Percentiles rank a stretch among this genome's conserved stretches.
Evolutionary conservation across 2,888 invertebrate species (phyloP).

Genomic region (Celastrina argiolus): DNA sequence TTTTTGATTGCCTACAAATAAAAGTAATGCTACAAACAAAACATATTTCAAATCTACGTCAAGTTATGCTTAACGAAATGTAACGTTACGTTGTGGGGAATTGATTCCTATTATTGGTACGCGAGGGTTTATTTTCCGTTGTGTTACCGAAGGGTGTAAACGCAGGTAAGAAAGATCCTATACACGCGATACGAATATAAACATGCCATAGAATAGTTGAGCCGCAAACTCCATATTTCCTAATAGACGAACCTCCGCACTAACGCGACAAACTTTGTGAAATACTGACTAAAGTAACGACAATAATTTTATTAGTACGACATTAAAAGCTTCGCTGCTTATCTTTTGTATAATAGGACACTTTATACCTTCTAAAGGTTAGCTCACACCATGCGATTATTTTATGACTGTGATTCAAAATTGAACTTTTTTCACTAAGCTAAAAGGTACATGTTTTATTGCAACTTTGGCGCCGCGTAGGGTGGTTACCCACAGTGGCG

Average conservation of each 20-base stretch:
- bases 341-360: not conserved
- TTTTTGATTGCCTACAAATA: conserved; percentile 46
- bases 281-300: conserved; percentile 33
- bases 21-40: conserved; percentile 43
- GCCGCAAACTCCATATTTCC: conserved; percentile 58
- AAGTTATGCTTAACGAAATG: conserved; percentile 52
- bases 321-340: conserved; percentile 18
- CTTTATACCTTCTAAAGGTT: not conserved
- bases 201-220: conserved; percentile 41
- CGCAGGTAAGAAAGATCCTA: conserved; percentile 37
- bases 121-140: conserved; percentile 46
- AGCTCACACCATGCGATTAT: too few species aligned
- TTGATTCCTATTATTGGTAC: conserved; percentile 42
- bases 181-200: conserved; percentile 49
- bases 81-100: conserved; percentile 40
- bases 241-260: conserved; percentile 71
- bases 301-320: conserved; percentile 28
- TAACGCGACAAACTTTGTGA: conserved; percentile 62
- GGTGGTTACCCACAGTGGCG: too few species aligned
- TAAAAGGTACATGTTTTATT: too few species aligned
- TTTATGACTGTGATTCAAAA: too few species aligned
- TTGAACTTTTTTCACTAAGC: too few species aligned
- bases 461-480: too few species aligned
- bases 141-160: conserved; percentile 29
- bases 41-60: conserved; percentile 58